phyloP scores from a whole-genome alignment of 2,113 vertebrate genomes.

The Aspiorhynchus laticeps region DNA sequence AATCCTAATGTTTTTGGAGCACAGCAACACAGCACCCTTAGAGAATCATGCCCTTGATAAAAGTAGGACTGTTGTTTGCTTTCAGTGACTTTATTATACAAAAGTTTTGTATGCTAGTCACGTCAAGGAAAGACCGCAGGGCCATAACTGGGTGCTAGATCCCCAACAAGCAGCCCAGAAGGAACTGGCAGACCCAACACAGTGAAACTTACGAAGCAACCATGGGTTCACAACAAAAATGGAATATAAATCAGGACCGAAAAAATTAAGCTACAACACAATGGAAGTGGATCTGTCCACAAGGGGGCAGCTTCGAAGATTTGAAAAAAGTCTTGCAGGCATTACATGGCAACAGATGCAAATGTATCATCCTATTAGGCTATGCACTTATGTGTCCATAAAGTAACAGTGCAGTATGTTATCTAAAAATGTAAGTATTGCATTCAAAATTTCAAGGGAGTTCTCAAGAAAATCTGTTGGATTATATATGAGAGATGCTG shows the following conservation, averaged over 20 bases:
- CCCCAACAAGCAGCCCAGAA: background rate
- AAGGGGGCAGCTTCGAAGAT: background rate
- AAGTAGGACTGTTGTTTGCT: constrained; percentile 7
- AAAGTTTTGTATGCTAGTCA: background rate
- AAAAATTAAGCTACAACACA: background rate
- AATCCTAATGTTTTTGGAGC: constrained; percentile 27
- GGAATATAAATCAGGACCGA: background rate
- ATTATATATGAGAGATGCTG: background rate
- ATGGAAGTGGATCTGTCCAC: background rate
- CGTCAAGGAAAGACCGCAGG: background rate
- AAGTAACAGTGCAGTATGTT: background rate
- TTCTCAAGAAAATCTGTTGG: background rate
- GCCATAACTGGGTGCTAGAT: background rate
- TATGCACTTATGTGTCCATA: background rate
- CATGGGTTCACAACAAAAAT: background rate
- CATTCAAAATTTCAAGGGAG: background rate
- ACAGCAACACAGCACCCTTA: background rate
- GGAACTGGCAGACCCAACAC: background rate
- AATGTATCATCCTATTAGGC: background rate
- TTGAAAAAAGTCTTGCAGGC: background rate
- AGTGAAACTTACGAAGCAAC: background rate
- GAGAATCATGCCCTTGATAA: constrained; percentile 10
- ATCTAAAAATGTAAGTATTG: background rate
- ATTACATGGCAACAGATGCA: background rate
- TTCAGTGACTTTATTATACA: constrained; percentile 15